These are phyloP conservation scores for Phoenicopterus ruber DNA, from an alignment of 2,113 vertebrate genomes.

Conservation along the genomic window DNA sequence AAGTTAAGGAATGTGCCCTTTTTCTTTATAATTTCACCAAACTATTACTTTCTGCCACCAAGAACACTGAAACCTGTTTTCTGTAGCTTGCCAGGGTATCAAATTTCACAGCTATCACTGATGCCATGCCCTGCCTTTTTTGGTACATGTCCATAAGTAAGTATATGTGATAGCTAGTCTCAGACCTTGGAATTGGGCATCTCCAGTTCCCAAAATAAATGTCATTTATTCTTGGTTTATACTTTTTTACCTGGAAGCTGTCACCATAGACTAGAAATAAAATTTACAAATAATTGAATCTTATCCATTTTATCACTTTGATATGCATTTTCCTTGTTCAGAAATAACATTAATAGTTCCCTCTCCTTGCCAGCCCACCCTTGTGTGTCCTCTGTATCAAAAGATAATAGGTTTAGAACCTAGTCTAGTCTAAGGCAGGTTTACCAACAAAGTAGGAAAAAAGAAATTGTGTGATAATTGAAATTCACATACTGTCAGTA, in stretches of 20 bases:
- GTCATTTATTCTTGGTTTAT: not conserved
- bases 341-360: not conserved
- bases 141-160: not conserved
- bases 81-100: not conserved
- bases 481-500: not conserved
- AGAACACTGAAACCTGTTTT: not conserved
- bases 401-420: not conserved
- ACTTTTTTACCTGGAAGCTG: not conserved
- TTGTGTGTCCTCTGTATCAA: not conserved
- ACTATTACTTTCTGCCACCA: not conserved
- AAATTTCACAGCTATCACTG: not conserved
- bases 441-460: not conserved
- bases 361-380: not conserved
- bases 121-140: not conserved
- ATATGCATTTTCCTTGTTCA: not conserved
- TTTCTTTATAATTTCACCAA: not conserved
- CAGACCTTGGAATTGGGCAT: not conserved
- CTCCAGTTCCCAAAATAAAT: slow-evolving; percentile 17
- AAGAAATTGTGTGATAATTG: not conserved
- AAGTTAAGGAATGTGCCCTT: not conserved
- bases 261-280: not conserved
- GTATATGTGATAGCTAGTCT: not conserved
- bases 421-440: not conserved
- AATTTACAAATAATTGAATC: not conserved
- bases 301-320: not conserved